Conservation (phyloP, 2,888 invertebrate species). For the Mythimna lalbum region DNA sequence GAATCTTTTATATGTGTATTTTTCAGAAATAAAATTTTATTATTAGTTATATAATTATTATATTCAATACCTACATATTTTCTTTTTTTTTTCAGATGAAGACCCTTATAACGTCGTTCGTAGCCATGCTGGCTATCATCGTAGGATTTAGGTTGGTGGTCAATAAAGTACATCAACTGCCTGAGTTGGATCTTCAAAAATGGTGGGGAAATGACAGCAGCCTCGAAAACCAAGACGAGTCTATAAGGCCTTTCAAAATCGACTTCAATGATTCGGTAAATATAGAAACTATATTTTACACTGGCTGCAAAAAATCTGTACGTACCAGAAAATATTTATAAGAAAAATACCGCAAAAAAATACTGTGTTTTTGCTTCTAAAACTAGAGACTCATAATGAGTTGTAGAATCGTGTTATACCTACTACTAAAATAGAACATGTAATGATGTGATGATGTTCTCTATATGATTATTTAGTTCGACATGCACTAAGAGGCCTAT, state of each 20-base stretch:
- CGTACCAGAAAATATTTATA: not conserved
- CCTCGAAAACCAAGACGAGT: slow-evolving; percentile 73
- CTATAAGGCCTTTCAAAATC: slow-evolving; percentile 80
- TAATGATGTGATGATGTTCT: not conserved
- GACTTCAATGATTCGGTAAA: slow-evolving; percentile 84
- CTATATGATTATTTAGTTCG: too few relatives aligned
- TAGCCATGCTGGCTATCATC: slow-evolving; percentile 70
- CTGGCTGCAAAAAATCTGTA: not conserved
- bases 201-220: slow-evolving; percentile 84
- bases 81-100: slow-evolving; percentile 77
- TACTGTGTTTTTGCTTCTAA: not conserved
- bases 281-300: slow-evolving; percentile 6
- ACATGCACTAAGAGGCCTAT: too few relatives aligned
- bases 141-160: slow-evolving; percentile 68
- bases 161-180: slow-evolving; percentile 71
- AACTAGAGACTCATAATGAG: not conserved
- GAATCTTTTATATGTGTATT: too few relatives aligned
- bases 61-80: too few relatives aligned
- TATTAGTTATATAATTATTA: not conserved
- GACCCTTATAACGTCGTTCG: slow-evolving; percentile 61
- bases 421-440: not conserved
- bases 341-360: not conserved
- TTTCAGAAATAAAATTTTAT: too few relatives aligned
- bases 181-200: slow-evolving; percentile 76
- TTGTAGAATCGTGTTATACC: not conserved